Conservation (phyloP, 2,113 vertebrate species). For the Semicossyphus pulcher region DNA sequence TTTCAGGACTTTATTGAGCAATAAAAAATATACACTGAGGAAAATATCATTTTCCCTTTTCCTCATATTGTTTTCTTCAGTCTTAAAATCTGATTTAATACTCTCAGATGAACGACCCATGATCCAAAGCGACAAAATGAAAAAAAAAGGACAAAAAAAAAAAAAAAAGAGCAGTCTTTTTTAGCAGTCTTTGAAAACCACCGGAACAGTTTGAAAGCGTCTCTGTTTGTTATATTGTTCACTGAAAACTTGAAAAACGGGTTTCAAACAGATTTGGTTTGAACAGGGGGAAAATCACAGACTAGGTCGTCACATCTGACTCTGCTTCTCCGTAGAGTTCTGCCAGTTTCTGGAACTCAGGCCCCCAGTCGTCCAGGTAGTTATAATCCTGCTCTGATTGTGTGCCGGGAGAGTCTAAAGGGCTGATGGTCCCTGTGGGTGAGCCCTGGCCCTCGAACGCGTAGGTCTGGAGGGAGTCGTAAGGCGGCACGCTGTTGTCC, state of each 20-base stretch:
- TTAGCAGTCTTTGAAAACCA: slow-evolving; percentile 86
- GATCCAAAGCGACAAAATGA: slow-evolving; percentile 80
- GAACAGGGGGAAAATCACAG: slow-evolving; percentile 72
- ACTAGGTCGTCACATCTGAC: slow-evolving; percentile 71
- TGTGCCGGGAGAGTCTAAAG: slow-evolving; percentile 89
- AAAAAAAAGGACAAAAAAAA: slow-evolving; percentile 61
- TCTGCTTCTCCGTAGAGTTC: slow-evolving; percentile 94
- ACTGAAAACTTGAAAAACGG: slow-evolving; percentile 66
- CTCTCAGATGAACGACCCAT: slow-evolving; percentile 85
- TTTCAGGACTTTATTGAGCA: slow-evolving; percentile 93
- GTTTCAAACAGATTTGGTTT: slow-evolving; percentile 64
- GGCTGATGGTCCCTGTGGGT: slow-evolving; percentile 93
- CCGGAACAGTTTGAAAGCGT: slow-evolving; percentile 81
- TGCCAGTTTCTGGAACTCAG: slow-evolving; percentile 93
- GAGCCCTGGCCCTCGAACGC: slow-evolving; percentile 96
- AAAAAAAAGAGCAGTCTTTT: slow-evolving; percentile 83
- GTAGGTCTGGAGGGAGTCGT: slow-evolving; percentile 98
- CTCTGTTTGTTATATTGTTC: slow-evolving; percentile 69
- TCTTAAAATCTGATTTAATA: slow-evolving; percentile 83
- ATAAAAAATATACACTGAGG: slow-evolving; percentile 98
- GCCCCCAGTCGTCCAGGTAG: slow-evolving; percentile 94
- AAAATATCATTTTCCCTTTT: slow-evolving; percentile 87
- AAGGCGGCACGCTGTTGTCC: slow-evolving; percentile 92
- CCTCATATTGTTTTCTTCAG: slow-evolving; percentile 77
- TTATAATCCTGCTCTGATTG: slow-evolving; percentile 90